phyloP scores from a whole-genome alignment of 2,797 vertebrate genomes.

The Sitta carolinensis region DNA sequence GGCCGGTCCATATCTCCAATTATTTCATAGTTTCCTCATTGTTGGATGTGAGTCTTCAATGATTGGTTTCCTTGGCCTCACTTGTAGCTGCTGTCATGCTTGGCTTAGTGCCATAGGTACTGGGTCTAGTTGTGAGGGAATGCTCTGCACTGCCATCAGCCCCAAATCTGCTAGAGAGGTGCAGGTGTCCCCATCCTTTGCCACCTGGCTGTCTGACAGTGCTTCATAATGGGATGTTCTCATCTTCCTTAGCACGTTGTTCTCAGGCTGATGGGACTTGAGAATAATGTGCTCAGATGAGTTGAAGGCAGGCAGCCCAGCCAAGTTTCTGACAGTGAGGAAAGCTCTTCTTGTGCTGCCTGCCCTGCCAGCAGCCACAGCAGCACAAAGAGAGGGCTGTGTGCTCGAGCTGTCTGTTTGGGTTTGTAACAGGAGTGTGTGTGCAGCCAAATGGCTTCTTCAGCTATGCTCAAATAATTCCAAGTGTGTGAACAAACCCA shows the following conservation, averaged over 20 bases:
- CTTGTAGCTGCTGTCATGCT: neutral
- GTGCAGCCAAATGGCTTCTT: neutral
- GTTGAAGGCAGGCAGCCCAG: neutral
- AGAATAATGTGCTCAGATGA: conserved; percentile 6
- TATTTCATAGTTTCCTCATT: neutral
- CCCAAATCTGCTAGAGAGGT: neutral
- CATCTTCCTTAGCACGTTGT: neutral
- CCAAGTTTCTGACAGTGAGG: conserved; percentile 4
- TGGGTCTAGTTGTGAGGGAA: neutral
- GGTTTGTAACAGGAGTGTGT: neutral
- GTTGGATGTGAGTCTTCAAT: neutral
- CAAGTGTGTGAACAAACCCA: neutral
- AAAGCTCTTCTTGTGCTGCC: neutral
- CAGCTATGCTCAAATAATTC: neutral
- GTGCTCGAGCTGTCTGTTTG: neutral
- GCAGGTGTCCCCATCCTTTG: neutral
- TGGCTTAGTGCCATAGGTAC: neutral
- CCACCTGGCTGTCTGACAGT: neutral
- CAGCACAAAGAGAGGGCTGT: conserved; percentile 15
- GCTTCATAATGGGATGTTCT: neutral
- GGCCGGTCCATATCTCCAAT: neutral
- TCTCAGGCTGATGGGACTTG: neutral
- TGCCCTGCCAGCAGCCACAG: conserved; percentile 21
- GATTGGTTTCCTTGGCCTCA: neutral
- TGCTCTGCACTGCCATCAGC: neutral